Base-by-base conservation (phyloP, 1,140 invertebrate genomes). In the Lepeophtheirus salmonis region DNA sequence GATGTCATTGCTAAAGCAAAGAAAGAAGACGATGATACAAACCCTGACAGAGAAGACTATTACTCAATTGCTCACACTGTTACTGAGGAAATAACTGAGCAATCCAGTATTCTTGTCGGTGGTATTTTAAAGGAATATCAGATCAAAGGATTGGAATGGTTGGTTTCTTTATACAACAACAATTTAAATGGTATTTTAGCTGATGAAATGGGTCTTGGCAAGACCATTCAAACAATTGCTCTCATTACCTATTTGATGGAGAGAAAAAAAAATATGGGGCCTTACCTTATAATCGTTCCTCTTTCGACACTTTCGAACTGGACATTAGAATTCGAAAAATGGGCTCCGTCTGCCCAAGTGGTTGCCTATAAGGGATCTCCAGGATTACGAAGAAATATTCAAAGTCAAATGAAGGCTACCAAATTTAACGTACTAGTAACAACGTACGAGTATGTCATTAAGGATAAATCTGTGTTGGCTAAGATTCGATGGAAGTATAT, bases 401-500 rank as follows among this genome's bases (percentile, higher is more conserved):
- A 92, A 67, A 80, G 78, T 50, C 85, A 90, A 71, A 86, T 98
- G 80, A 78, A 83, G 52, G 83, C 82, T 26, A 87, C 84, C 3
- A 95, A 95, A 71, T 97, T 97, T 69, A 97, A 98, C 74, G 92
- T 97, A 13, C 76, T 98, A 3, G 77, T 98, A 1, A 98, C 95
- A 2, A 97, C 95, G 0, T 98, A 98, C 67, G 95, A 97, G 70
- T 97, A 97, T 69, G 86, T 97, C 56, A 95, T 98, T 64, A 97
- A 96, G 73, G 95, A 98, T 71, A 97, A 97, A 70, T 79, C 84
- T n/a, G 82, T 90, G 4, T 75, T 98, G 30, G 85, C 92, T 4
- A 98, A 97, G 79, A 74, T 95, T 13, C 86, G 87, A 65, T 97
- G 91, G 91, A 96, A 95, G 70, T 97, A 97, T 70, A 97, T 98